A percentile compares a stretch with the other conserved stretches of the same genome.
Evolutionary conservation across 1,140 invertebrate species (phyloP).

Genomic region (Bombyx mori): DNA sequence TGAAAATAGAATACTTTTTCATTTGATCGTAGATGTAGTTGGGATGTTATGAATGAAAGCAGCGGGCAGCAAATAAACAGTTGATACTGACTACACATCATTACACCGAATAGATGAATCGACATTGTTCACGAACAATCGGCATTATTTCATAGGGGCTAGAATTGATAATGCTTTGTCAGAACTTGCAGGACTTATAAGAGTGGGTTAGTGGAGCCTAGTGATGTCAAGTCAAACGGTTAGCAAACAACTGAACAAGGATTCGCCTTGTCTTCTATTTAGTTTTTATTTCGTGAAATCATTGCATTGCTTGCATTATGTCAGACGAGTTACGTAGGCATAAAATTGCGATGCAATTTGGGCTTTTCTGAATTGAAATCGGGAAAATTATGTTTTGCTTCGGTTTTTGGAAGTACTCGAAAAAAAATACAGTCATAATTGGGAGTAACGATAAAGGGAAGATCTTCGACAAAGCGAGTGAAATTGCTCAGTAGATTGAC

Average conservation of each 20-base stretch:
- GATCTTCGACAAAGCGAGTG: no score
- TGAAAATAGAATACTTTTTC: conserved; percentile 25
- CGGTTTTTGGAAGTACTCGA: no score
- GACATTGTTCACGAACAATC: conserved; percentile 29
- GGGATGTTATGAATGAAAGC: conserved; percentile 21
- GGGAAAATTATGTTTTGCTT: background rate
- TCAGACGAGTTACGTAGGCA: conserved; percentile 29
- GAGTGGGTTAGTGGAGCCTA: conserved; percentile 61
- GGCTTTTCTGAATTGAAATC: background rate
- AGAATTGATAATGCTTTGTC: conserved; percentile 22
- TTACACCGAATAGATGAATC: conserved; percentile 53
- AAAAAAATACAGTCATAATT: no score
- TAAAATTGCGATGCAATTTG: conserved; percentile 20
- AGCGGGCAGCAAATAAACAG: conserved; percentile 60
- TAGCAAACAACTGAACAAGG: conserved; percentile 46
- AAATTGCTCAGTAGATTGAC: no score
- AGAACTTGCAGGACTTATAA: conserved; percentile 23
- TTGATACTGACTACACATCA: conserved; percentile 60
- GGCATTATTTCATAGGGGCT: conserved; percentile 24
- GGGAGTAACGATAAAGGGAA: no score
- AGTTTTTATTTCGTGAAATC: conserved; percentile 34
- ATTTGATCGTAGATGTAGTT: conserved; percentile 17
- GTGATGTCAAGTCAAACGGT: conserved; percentile 53
- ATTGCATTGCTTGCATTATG: conserved; percentile 30
- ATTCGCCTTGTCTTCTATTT: conserved; percentile 51